Evolutionary conservation across 2,113 vertebrate species (phyloP).

Genomic region (Suricata suricatta): DNA sequence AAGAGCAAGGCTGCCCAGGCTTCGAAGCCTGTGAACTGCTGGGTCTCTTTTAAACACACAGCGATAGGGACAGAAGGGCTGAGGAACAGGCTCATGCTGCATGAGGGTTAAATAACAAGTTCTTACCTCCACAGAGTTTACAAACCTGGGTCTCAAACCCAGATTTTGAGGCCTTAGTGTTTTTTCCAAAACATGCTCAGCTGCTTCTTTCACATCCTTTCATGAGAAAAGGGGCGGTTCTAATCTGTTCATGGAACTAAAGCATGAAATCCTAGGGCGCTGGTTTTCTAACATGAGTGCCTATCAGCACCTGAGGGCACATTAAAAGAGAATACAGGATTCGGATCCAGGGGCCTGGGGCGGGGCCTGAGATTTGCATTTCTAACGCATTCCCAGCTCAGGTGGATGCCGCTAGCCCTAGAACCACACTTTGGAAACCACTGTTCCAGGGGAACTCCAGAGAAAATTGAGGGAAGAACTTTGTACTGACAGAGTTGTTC

Average conservation of each 20-base stretch:
- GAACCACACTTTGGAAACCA: no score
- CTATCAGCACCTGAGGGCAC: rapidly evolving
- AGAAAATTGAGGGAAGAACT: neutral
- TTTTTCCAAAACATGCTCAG: neutral
- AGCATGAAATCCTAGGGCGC: neutral
- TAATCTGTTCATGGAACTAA: neutral
- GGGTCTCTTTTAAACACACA: neutral
- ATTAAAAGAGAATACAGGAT: neutral
- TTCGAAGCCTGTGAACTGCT: neutral
- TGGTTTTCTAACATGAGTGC: neutral
- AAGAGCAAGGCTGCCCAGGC: neutral
- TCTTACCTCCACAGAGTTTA: neutral
- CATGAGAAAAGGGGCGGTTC: neutral
- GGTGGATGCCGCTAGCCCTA: rapidly evolving
- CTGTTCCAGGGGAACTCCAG: neutral
- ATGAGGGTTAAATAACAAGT: neutral
- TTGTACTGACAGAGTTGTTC: neutral
- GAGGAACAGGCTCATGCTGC: neutral
- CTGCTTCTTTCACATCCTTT: neutral
- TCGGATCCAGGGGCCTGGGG: neutral
- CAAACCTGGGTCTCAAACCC: neutral
- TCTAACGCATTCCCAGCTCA: neutral
- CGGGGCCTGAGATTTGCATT: neutral
- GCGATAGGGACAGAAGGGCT: neutral
- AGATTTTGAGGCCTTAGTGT: neutral